Percentiles rank a stretch among this genome's conserved stretches.
These are phyloP conservation scores for Blastomussa wellsi DNA, from an alignment of 92 coral and sea anemone species.

Conservation along the genomic window DNA sequence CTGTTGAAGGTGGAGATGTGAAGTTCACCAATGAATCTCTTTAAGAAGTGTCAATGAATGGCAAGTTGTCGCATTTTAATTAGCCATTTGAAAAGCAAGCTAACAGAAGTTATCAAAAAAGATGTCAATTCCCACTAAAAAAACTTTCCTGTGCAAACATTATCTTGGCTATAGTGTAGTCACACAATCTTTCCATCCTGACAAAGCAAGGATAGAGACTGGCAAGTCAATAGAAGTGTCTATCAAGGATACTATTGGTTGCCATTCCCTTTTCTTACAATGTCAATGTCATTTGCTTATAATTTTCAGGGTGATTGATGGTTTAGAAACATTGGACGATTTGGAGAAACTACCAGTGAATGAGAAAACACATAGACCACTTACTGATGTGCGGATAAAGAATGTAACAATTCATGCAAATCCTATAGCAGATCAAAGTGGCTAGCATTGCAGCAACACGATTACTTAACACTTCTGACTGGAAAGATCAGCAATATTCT, in stretches of 20 bases:
- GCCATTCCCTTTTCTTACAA: background rate
- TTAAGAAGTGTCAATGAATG: no score
- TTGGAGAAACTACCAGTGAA: conserved; percentile 92
- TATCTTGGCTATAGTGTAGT: no score
- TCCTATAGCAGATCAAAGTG: conserved; percentile 79
- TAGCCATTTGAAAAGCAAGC: no score
- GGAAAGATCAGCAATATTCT: background rate
- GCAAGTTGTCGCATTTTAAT: no score
- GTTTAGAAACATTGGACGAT: conserved; percentile 91
- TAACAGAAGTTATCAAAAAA: no score
- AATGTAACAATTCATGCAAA: conserved; percentile 93
- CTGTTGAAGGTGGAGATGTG: no score
- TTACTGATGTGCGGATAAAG: conserved; percentile 77
- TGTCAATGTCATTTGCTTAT: background rate
- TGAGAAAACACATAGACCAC: conserved; percentile 87
- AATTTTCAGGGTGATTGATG: conserved; percentile 83
- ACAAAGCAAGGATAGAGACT: background rate
- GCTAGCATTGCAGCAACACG: background rate
- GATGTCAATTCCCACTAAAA: no score
- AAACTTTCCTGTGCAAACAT: background rate
- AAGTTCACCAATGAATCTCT: no score
- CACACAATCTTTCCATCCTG: background rate
- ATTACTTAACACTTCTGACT: background rate
- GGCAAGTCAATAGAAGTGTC: background rate
- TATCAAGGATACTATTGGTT: no score